These are phyloP conservation scores for Diogma glabrata DNA, from an alignment of 2,888 invertebrate genomes.

Conservation along the genomic window DNA sequence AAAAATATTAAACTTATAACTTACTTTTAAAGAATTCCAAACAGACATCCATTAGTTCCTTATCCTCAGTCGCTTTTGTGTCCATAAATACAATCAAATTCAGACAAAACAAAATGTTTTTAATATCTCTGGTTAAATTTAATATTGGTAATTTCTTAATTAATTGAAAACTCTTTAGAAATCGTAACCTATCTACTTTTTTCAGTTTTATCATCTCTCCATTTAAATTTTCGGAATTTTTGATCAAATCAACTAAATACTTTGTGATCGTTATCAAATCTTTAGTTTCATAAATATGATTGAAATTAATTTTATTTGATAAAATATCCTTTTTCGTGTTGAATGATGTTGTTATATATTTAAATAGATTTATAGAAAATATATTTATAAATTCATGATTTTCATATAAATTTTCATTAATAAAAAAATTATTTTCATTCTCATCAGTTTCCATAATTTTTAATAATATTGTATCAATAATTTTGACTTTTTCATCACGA, in stretches of 20 bases:
- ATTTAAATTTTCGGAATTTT: not conserved
- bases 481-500: constrained; percentile 24
- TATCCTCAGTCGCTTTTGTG: not conserved
- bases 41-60: not conserved
- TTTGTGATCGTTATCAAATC: too few relatives aligned
- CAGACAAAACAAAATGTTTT: not conserved
- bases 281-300: not conserved
- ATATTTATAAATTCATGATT: constrained; percentile 28
- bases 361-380: constrained; percentile 22
- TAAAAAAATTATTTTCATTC: constrained; percentile 2
- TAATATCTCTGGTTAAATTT: not conserved
- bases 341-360: constrained; percentile 18
- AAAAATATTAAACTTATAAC: not conserved
- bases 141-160: not conserved
- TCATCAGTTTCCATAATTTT: constrained; percentile 13
- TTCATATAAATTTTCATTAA: constrained; percentile 14
- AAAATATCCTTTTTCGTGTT: constrained; percentile 4
- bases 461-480: constrained; percentile 17
- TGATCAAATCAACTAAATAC: not conserved
- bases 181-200: not conserved
- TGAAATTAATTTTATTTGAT: not conserved
- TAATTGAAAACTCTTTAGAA: not conserved
- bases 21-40: not conserved
- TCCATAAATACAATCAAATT: not conserved
- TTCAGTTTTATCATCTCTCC: constrained; percentile 1